phyloP scores from a whole-genome alignment of 2,113 vertebrate species.

The Ursus arctos region DNA sequence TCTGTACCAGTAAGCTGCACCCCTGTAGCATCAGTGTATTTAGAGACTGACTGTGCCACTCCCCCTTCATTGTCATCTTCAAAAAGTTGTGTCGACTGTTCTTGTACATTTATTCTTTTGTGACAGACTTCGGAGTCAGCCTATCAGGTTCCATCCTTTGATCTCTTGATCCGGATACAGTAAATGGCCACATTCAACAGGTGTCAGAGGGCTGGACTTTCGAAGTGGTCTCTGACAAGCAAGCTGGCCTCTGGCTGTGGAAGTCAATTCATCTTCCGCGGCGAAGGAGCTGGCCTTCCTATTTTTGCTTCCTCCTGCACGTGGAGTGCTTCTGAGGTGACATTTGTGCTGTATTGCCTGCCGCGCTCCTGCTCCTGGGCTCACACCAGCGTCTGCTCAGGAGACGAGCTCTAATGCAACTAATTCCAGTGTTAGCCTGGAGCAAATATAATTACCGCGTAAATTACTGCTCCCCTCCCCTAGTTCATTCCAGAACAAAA shows the following conservation, averaged over 20 bases:
- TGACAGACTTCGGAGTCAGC: conserved; percentile 5
- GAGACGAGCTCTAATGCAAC: background rate
- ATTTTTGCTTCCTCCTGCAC: background rate
- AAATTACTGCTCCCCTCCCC: background rate
- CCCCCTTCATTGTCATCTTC: background rate
- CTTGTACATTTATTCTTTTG: background rate
- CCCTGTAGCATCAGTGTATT: background rate
- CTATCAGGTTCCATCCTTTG: background rate
- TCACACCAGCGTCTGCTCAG: rapidly evolving
- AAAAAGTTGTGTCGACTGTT: background rate
- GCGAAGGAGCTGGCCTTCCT: rapidly evolving
- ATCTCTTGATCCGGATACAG: background rate
- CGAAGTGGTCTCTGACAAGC: background rate
- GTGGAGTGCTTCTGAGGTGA: background rate
- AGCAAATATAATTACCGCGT: background rate
- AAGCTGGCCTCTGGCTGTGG: background rate
- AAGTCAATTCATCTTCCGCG: rapidly evolving
- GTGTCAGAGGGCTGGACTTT: background rate
- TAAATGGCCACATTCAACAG: background rate
- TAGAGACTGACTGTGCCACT: background rate
- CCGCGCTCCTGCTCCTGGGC: rapidly evolving
- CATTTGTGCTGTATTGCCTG: rapidly evolving
- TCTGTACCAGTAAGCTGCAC: background rate
- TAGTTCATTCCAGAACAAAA: conserved; percentile 18
- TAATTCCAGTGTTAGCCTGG: background rate